A percentile compares a stretch with the other conserved stretches of the same genome.
Conservation (phyloP, 2,888 invertebrate species). For the Drosophila lacicola region DNA sequence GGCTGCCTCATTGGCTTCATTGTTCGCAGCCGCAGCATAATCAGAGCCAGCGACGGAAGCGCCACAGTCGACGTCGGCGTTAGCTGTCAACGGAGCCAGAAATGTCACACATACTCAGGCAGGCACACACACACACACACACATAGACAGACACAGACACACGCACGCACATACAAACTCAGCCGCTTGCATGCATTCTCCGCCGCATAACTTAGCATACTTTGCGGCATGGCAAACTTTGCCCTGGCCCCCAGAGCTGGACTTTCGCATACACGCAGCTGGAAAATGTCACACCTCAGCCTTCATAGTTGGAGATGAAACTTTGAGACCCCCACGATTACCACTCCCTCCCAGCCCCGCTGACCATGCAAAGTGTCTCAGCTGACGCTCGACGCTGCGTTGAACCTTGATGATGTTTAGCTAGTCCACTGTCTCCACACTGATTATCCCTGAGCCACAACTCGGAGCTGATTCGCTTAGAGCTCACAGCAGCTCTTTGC, state of each 20-base stretch:
- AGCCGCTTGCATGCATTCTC: slow-evolving; percentile 29
- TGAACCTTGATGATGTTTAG: slow-evolving; percentile 62
- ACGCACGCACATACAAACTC: slow-evolving; percentile 18
- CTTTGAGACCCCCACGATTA: slow-evolving; percentile 13
- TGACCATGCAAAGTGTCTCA: slow-evolving; percentile 60
- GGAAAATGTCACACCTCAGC: slow-evolving; percentile 49
- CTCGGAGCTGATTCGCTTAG: slow-evolving; percentile 12
- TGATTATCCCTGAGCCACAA: slow-evolving; percentile 56
- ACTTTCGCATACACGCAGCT: slow-evolving; percentile 31
- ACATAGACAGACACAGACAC: not conserved
- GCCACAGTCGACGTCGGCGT: slow-evolving; percentile 4
- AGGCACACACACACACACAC: slow-evolving; percentile 6
- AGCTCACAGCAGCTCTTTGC: slow-evolving; percentile 18
- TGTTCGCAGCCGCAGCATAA: slow-evolving; percentile 61
- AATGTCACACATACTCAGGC: slow-evolving; percentile 54
- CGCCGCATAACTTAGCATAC: slow-evolving; percentile 73
- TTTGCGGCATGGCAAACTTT: slow-evolving; percentile 73
- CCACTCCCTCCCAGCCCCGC: not conserved
- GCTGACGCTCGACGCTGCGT: slow-evolving; percentile 42
- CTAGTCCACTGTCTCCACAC: slow-evolving; percentile 59
- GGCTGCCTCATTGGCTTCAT: slow-evolving; percentile 54
- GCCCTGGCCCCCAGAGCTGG: slow-evolving; percentile 40
- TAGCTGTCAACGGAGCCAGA: slow-evolving; percentile 48
- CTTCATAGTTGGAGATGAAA: slow-evolving; percentile 11
- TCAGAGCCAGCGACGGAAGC: slow-evolving; percentile 42